Evolutionary conservation across 1,140 invertebrate species (phyloP), one percentile per base, ranked within the genome.

Genomic region (Bombus affinis): DNA sequence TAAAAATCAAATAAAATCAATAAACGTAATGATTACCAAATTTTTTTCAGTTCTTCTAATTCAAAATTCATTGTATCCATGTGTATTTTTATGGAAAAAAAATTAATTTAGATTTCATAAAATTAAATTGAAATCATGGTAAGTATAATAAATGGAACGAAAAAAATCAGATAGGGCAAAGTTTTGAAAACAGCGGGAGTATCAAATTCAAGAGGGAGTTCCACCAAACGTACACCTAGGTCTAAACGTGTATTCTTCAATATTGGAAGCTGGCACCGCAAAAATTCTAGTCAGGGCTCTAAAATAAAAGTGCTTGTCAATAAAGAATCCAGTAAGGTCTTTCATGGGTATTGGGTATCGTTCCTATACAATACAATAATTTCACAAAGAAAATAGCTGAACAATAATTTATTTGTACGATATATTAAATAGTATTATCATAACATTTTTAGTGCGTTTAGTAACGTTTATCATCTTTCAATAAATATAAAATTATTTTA

Each of bases 301-400:
- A n/a, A 28, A 39, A 72, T 72, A 72, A 72, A 72, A 42, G 28
- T 72, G 70, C 39, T 72, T 72, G 42, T 72, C 70, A 72, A 72
- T 72, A 72, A 72, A 44, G 70, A 72, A 72, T 42, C 28, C 39
- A n/a, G 12, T n/a, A 39, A 39, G 3, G 39, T n/a, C 39, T 39
- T n/a, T 44, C 39, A 42, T 44, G 2, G 42, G 2, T 72, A 42
- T 72, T 72, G 70, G 39, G 28, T n/a, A 62, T n/a, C 28, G 59
- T 44, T n/a, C 28, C 28, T 72, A n/a, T 28, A 72, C 39, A 12
- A 72, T 42, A 42, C 39, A 44, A 72, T n/a, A n/a, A 28, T 72
- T 42, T 39, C 28, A 9, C 13, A n/a, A n/a, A n/a, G 5, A n/a
- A n/a, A 39, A 71, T 39, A 15, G 6, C 28, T n/a, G 2, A 6